Conservation (phyloP, 2,888 invertebrate species). For the Leuctra nigra region DNA sequence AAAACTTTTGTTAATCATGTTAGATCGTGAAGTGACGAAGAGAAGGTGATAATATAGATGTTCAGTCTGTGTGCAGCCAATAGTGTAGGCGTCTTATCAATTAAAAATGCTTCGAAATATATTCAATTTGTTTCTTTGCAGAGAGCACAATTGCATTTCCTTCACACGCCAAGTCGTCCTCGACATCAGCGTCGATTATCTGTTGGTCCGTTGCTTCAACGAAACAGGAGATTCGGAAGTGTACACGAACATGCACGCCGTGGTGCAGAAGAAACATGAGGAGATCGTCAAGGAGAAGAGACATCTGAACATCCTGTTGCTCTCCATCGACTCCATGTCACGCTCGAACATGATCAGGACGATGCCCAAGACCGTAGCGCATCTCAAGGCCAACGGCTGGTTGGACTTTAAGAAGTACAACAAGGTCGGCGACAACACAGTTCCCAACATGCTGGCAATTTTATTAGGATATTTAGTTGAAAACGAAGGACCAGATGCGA, state of each 20-base stretch:
- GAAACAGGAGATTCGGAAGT: conserved; percentile 33
- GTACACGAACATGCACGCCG: conserved; percentile 51
- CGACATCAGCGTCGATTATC: conserved; percentile 41
- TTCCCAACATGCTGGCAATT: conserved; percentile 81
- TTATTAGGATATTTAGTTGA: conserved; percentile 57
- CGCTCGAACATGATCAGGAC: conserved; percentile 67
- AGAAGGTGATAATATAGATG: too few species aligned
- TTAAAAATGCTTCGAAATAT: too few species aligned
- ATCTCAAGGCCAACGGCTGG: conserved; percentile 61
- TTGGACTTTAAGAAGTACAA: conserved; percentile 65
- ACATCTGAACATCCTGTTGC: conserved; percentile 52
- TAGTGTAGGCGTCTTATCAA: too few species aligned
- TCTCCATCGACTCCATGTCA: conserved; percentile 84
- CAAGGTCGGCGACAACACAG: conserved; percentile 74
- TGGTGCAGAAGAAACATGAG: conserved; percentile 39
- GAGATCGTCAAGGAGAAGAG: not conserved
- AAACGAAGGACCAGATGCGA: conserved; percentile 24
- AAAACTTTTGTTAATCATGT: too few species aligned
- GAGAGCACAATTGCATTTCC: conserved; percentile 44
- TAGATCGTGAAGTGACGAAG: too few species aligned
- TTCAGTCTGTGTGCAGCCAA: too few species aligned
- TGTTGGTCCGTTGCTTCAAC: conserved; percentile 46
- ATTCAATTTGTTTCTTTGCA: too few species aligned
- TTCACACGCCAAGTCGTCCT: conserved; percentile 41
- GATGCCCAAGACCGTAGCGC: conserved; percentile 63